phyloP scores from a whole-genome alignment of 2,888 invertebrate genomes.

The Protophormia terraenovae region DNA sequence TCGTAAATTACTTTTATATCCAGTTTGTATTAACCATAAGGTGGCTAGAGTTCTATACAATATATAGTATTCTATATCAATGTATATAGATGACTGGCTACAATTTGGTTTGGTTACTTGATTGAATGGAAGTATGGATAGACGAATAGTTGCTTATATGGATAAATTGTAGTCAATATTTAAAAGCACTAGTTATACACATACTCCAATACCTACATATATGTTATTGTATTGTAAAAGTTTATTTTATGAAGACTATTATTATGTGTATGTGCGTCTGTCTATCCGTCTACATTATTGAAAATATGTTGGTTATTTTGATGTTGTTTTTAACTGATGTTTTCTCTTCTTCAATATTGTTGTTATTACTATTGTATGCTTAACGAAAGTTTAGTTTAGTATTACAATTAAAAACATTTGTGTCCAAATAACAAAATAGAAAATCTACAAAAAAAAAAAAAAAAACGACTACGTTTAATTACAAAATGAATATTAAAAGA shows the following conservation, averaged over 20 bases:
- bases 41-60: not conserved
- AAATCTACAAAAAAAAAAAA: not conserved
- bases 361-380: slow-evolving; percentile 21
- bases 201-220: not conserved
- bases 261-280: no score
- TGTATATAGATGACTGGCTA: slow-evolving; percentile 21
- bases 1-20: not conserved
- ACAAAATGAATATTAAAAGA: slow-evolving; percentile 51
- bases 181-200: not conserved
- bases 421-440: slow-evolving; percentile 54
- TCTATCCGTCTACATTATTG: slow-evolving; percentile 40
- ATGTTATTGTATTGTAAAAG: not conserved
- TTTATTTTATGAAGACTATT: slow-evolving; percentile 40
- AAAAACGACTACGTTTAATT: slow-evolving; percentile 61
- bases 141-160: not conserved
- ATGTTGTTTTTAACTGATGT: slow-evolving; percentile 44
- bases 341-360: slow-evolving; percentile 36
- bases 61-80: not conserved
- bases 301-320: slow-evolving; percentile 57
- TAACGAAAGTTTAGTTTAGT: slow-evolving; percentile 68
- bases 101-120: slow-evolving; percentile 18
- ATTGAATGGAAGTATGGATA: slow-evolving; percentile 34
- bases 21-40: not conserved
- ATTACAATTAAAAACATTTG: slow-evolving; percentile 73
- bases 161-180: slow-evolving; percentile 55